Base-by-base conservation (phyloP, 2,113 vertebrate genomes). In the Myotis brandtii region DNA sequence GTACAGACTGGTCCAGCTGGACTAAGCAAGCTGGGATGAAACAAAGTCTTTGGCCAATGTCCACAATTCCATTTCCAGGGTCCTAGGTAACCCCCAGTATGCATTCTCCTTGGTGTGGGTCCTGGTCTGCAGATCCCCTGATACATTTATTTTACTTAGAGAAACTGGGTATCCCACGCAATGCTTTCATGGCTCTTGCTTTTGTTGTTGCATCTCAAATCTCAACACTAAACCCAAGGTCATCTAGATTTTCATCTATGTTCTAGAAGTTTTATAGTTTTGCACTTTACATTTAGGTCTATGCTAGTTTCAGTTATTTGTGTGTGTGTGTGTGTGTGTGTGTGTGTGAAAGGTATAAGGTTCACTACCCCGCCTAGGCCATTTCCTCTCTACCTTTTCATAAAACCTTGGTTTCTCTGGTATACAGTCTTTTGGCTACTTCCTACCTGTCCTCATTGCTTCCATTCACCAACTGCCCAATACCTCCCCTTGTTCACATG, bases 201-300 rank as follows among this genome's bases (percentile, higher is more conserved):
- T 83, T 89, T 79, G 32, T 30, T 64, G 14, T 83, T 72, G 54
- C 5, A 17, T 20, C 23, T 82, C 76, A 89, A 92, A 89, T n/a
- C 56, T 89, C 25, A 50, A 37, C 27, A 32, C 43, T 48, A 92
- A 67, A 72, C 27, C 30, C 43, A 76, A 27, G 20, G 43, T 59
- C 48, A 73, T 67, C 27, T 92, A 50, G 18, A 25, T 27, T 82
- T 72, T 96, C 23, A 89, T 30, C 34, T 79, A 3, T 76, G 37
- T 86, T 62, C 62, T 77, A 30, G 20, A 94, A 69, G 37, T 92
- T 92, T 92, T 75, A 79, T 70, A n/a, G 75, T 86, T 75, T 76
- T 64, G 32, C n/a, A 72, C 82, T 86, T 92, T 89, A 69, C 7
- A 3, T 50, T 92, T 77, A 50, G 62, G 52, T 54, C 40, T 82